phyloP scores from a whole-genome alignment of 1,140 invertebrate species.

The Cherax quadricarinatus region DNA sequence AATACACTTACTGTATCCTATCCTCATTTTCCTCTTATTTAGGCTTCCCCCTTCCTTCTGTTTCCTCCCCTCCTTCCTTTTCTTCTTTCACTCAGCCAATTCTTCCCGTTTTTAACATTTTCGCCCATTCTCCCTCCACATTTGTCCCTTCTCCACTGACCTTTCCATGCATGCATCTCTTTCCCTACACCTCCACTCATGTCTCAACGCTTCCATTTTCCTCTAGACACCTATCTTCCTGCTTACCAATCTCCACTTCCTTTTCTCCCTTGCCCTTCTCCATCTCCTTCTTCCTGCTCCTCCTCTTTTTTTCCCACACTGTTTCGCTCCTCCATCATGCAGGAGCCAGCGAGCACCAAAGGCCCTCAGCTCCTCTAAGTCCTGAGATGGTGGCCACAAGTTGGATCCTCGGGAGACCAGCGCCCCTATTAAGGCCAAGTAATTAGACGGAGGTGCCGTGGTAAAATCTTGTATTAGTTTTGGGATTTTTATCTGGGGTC shows the following conservation, averaged over 20 bases:
- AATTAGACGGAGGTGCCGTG: conserved; percentile 54
- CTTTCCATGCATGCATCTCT: too few species aligned
- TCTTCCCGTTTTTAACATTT: not conserved
- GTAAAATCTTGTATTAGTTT: conserved; percentile 68
- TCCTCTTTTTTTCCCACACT: not conserved
- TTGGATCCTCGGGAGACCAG: conserved; percentile 28
- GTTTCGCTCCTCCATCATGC: conserved; percentile 23
- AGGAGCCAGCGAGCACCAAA: not conserved
- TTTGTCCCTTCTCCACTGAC: too few species aligned
- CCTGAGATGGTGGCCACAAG: conserved; percentile 31
- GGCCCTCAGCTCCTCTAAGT: conserved; percentile 25
- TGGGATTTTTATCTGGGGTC: conserved; percentile 58
- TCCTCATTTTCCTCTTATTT: not conserved
- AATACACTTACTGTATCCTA: not conserved
- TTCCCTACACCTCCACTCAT: too few species aligned
- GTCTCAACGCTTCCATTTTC: too few species aligned
- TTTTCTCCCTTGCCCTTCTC: not conserved
- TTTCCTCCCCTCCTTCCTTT: not conserved
- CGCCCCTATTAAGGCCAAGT: conserved; percentile 49
- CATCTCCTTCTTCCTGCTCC: not conserved
- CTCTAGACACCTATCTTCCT: not conserved
- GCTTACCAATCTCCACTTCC: not conserved
- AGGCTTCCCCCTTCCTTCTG: not conserved
- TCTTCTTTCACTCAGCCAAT: not conserved
- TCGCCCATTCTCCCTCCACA: not conserved